phyloP scores from a whole-genome alignment of 2,797 vertebrate species.

The Hemibagrus guttatus region DNA sequence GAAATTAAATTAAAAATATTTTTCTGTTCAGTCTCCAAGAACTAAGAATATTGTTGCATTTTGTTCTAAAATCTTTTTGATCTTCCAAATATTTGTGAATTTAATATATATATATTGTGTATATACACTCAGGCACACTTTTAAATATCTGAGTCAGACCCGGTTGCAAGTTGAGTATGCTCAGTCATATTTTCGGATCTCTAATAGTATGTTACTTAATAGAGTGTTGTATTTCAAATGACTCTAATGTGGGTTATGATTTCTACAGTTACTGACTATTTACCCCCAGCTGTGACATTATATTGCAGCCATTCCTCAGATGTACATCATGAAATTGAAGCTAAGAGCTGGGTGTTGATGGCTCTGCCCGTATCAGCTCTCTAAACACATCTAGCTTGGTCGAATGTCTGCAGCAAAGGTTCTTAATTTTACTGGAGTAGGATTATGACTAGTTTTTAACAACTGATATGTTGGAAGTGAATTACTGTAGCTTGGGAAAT shows the following conservation, averaged over 20 bases:
- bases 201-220: conserved; percentile 30
- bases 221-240: conserved; percentile 51
- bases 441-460: background rate
- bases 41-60: background rate
- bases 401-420: conserved; percentile 18
- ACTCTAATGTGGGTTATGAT: conserved; percentile 45
- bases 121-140: background rate
- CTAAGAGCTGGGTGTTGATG: conserved; percentile 20
- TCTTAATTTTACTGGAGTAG: background rate
- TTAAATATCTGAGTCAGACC: background rate
- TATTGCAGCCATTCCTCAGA: conserved; percentile 62
- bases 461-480: background rate
- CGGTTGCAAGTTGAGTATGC: background rate
- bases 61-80: background rate
- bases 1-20: background rate
- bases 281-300: conserved; percentile 34
- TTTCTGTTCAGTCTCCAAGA: background rate
- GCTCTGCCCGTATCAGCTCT: conserved; percentile 21
- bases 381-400: conserved; percentile 63
- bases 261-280: conserved; percentile 56
- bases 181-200: conserved; percentile 17
- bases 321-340: conserved; percentile 70
- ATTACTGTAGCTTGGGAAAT: background rate
- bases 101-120: too few species aligned
- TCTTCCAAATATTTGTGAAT: background rate